Conservation (phyloP, 1,140 invertebrate genomes). For the Drosophila suzukii region DNA sequence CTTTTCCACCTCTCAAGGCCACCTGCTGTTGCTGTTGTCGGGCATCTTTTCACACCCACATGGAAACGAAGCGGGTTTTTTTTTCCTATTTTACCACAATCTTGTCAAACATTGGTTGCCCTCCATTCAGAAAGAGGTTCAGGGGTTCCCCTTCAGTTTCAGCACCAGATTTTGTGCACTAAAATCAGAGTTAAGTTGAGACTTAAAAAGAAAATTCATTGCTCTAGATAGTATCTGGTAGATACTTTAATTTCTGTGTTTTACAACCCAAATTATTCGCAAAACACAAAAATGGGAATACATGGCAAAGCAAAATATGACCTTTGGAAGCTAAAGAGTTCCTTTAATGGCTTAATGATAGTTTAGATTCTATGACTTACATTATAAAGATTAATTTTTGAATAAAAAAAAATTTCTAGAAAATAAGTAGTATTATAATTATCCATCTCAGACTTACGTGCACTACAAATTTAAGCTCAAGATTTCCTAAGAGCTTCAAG, state of each 20-base stretch:
- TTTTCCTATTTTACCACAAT: slow-evolving; percentile 15
- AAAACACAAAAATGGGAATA: no score
- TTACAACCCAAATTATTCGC: no score
- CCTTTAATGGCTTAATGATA: no score
- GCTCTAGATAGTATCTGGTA: no score
- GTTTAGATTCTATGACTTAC: no score
- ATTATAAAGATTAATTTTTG: no score
- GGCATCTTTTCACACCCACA: slow-evolving; percentile 41
- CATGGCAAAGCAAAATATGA: no score
- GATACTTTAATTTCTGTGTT: background rate
- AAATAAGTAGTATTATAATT: background rate
- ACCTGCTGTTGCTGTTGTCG: slow-evolving; percentile 30
- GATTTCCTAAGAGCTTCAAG: background rate
- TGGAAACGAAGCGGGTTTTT: background rate
- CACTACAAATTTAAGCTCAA: background rate
- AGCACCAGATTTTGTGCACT: slow-evolving; percentile 1
- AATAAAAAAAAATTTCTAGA: no score
- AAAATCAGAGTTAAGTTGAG: background rate
- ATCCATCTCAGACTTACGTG: background rate
- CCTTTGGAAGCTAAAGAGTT: no score
- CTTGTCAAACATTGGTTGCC: slow-evolving; percentile 22
- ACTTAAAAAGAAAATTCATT: background rate
- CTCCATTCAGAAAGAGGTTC: background rate
- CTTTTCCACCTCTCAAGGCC: slow-evolving; percentile 18
- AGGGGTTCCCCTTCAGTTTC: background rate